These are phyloP conservation scores for Sminthurinus aureus DNA, from an alignment of 2,888 invertebrate genomes.

Conservation along the genomic window DNA sequence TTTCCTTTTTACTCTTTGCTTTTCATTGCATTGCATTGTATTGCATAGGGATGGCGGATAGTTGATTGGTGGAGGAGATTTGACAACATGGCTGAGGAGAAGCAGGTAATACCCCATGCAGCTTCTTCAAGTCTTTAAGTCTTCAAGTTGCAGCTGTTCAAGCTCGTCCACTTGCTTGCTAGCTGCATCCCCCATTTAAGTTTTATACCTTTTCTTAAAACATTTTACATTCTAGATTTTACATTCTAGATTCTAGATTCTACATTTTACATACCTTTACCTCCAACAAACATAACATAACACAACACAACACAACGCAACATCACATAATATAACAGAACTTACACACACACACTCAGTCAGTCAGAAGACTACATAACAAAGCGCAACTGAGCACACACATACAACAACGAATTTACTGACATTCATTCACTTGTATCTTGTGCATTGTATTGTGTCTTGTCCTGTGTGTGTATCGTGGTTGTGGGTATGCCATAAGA, in stretches of 20 bases:
- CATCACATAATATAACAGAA: neutral
- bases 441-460: neutral
- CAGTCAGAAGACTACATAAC: too few species aligned
- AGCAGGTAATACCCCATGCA: slow-evolving; percentile 42
- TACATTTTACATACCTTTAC: neutral
- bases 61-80: slow-evolving; percentile 39
- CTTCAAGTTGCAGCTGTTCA: slow-evolving; percentile 40
- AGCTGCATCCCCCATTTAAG: slow-evolving; percentile 8
- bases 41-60: slow-evolving; percentile 26
- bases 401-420: neutral
- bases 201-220: neutral
- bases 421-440: neutral
- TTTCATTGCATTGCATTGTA: neutral
- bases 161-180: slow-evolving; percentile 32
- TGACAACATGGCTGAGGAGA: slow-evolving; percentile 23
- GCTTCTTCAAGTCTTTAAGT: slow-evolving; percentile 25
- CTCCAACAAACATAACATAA: neutral
- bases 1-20: neutral
- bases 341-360: neutral
- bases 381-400: neutral
- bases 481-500: too few species aligned
- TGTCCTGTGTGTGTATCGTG: too few species aligned
- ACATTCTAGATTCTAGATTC: too few species aligned
- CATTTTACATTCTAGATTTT: too few species aligned
- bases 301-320: neutral